These are phyloP conservation scores for Notolepis coatsorum DNA, from an alignment of 2,797 vertebrate genomes.

Conservation along the genomic window DNA sequence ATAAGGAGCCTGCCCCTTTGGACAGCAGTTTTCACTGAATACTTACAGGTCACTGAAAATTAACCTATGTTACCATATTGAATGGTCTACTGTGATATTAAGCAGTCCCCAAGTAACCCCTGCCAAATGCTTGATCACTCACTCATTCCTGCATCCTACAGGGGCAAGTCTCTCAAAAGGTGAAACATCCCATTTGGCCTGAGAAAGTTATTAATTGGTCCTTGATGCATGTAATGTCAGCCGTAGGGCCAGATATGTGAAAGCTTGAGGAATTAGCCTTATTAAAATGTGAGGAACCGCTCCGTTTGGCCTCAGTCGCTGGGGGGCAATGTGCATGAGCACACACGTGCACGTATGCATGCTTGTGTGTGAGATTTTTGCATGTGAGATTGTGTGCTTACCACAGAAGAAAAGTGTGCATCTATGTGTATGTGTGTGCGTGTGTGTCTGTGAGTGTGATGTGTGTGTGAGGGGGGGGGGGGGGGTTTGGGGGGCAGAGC, in stretches of 20 bases:
- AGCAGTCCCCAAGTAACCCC: not conserved
- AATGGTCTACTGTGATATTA: not conserved
- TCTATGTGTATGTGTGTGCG: slow-evolving; percentile 14
- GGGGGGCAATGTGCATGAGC: slow-evolving; percentile 8
- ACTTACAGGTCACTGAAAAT: too few relatives aligned
- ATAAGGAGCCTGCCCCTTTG: too few relatives aligned
- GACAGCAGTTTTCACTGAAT: too few relatives aligned
- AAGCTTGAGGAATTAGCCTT: slow-evolving; percentile 38
- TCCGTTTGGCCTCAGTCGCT: slow-evolving; percentile 20
- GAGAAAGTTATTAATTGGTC: slow-evolving; percentile 47
- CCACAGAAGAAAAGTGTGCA: slow-evolving; percentile 7
- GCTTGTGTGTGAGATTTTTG: not conserved
- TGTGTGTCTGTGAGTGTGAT: not conserved
- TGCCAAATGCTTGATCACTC: not conserved
- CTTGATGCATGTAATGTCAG: slow-evolving; percentile 38
- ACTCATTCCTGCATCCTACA: not conserved
- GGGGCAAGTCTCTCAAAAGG: not conserved
- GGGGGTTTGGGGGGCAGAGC: slow-evolving; percentile 55
- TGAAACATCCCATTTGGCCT: slow-evolving; percentile 9
- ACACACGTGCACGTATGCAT: not conserved
- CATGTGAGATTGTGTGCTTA: slow-evolving; percentile 7
- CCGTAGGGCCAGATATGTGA: slow-evolving; percentile 26
- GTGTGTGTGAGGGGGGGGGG: too few relatives aligned
- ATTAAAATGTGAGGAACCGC: slow-evolving; percentile 47
- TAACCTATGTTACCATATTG: too few relatives aligned